Evolutionary conservation across 2,888 invertebrate genomes (phyloP), one percentile per base, ranked within the genome.

Genomic region (Nymphalis urticae): DNA sequence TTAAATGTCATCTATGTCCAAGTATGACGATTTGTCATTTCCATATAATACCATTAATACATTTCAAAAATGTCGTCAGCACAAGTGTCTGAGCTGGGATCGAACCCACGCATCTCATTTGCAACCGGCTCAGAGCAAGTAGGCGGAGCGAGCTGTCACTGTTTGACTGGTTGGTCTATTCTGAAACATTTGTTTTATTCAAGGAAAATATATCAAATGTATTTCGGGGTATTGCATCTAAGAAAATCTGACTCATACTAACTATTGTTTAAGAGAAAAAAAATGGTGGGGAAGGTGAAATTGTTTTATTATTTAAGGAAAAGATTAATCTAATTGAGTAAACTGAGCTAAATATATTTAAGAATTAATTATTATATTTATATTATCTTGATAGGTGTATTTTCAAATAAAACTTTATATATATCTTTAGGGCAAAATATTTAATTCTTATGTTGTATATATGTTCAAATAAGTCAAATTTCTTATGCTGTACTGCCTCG

Each of bases 101-200:
- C 75, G 82, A 83, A 82, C 92, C 92, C 90, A 92, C 91, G 91
- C 92, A 85, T 80, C 82, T 90, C 85, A 90, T 90, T 92, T 90
- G 89, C 89, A 87, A 86, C 73, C 69, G 64, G 69, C 71, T 69
- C 21, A 60, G 51, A 19, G 64, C 64, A 69, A 71, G 73, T 75
- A 73, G 74, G 74, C 66, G 74, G 74, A 62, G 64, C 62, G 19
- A 64, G 69, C 68, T 72, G 71, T 66, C 73, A 71, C 47, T 64
- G n/a, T 63, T 27, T 48, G 62, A 69, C 53, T 64, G 58, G 51
- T 60, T 53, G 64, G 59, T 47, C 60, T 69, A 71, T 69, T 72
- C 70, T 68, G 61, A 17, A 72, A 64, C 53, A 61, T 70, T 64
- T 70, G 51, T 47, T 58, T 66, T 42, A 50, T 24, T 62, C 42